These are phyloP conservation scores for Podarcis cretensis DNA, from an alignment of 2,113 vertebrate species.

Conservation along the genomic window DNA sequence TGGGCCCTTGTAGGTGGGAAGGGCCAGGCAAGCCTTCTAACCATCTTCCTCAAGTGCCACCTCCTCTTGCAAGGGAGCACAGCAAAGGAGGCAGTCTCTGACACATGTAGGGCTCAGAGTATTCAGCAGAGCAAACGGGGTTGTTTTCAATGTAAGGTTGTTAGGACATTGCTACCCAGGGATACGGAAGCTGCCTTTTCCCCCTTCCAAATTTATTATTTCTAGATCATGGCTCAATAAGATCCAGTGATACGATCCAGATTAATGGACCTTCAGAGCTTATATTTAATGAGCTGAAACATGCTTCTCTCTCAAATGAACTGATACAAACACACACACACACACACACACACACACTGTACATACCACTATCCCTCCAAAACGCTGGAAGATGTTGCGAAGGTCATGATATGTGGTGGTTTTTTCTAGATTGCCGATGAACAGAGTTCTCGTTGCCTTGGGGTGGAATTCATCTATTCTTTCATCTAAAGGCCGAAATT, in stretches of 20 bases:
- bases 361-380: constrained; percentile 97
- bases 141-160: too few species aligned
- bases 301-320: background rate
- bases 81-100: background rate
- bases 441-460: constrained; percentile 96
- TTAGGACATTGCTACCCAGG: too few species aligned
- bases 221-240: background rate
- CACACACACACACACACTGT: background rate
- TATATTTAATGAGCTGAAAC: background rate
- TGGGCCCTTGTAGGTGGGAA: background rate
- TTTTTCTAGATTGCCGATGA: constrained; percentile 98
- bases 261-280: too few species aligned
- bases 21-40: background rate
- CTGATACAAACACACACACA: too few species aligned
- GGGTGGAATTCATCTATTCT: constrained; percentile 99
- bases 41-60: background rate
- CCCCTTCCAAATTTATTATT: background rate
- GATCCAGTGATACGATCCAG: background rate
- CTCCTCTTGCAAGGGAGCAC: background rate
- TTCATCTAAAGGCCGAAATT: constrained; percentile 96
- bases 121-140: too few species aligned
- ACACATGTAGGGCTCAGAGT: background rate
- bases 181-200: background rate
- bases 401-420: constrained; percentile 97
- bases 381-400: constrained; percentile 95